Percentiles rank a stretch among this genome's conserved stretches.
Evolutionary conservation across 2,113 vertebrate genomes (phyloP).

Genomic region (Loxodonta africana): DNA sequence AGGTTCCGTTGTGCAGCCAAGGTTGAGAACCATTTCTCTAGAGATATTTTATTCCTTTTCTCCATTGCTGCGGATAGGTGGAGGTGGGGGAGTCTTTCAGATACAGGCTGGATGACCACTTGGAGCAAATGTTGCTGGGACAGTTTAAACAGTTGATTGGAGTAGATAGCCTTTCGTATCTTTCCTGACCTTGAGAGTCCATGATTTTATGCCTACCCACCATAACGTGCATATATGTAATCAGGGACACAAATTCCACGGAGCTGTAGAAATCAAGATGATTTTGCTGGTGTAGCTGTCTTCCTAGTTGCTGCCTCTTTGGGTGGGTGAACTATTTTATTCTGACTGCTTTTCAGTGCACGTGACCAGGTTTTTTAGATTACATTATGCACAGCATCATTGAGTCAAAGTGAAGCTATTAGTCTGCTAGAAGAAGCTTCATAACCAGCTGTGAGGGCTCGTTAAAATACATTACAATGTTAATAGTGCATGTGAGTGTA

Average conservation of each 20-base stretch:
- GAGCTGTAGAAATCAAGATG: conserved; percentile 30
- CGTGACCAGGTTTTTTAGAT: conserved; percentile 69
- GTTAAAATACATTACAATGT: conserved; percentile 86
- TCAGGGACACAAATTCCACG: conserved; percentile 42
- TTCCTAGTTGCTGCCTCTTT: conserved; percentile 43
- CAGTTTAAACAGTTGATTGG: conserved; percentile 49
- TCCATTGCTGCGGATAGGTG: not conserved
- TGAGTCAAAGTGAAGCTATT: conserved; percentile 69
- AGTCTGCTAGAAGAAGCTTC: conserved; percentile 77
- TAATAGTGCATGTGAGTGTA: conserved; percentile 80
- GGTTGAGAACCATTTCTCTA: conserved; percentile 43
- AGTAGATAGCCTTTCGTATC: conserved; percentile 5
- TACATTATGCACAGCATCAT: conserved; percentile 59
- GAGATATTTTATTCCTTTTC: conserved; percentile 5
- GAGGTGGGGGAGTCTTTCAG: not conserved
- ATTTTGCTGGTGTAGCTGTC: conserved; percentile 49
- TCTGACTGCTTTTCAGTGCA: conserved; percentile 64
- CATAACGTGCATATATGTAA: not conserved
- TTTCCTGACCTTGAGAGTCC: conserved; percentile 43
- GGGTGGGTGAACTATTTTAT: conserved; percentile 57
- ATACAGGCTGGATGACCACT: not conserved
- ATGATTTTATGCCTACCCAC: conserved; percentile 33
- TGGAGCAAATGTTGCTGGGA: conserved; percentile 10
- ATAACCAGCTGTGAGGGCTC: conserved; percentile 83
- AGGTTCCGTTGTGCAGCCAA: conserved; percentile 8